These are phyloP conservation scores for Grallaria varia DNA, from an alignment of 2,113 vertebrate genomes.

Conservation along the genomic window DNA sequence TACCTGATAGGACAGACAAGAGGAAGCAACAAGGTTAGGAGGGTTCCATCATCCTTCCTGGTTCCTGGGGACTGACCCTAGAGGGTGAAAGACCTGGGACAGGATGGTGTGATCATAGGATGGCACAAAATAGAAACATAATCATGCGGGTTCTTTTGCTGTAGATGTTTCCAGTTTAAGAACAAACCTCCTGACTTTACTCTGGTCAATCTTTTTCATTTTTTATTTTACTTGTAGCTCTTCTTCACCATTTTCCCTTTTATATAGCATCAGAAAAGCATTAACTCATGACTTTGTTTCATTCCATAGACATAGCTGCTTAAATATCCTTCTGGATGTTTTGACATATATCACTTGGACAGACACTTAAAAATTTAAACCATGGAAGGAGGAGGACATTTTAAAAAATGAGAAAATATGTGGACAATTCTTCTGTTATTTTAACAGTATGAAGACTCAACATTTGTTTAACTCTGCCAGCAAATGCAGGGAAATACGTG, in stretches of 20 bases:
- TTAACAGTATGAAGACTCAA: conserved; percentile 23
- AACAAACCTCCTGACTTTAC: neutral
- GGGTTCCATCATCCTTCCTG: conserved; percentile 11
- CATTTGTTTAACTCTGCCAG: neutral
- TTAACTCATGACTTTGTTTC: conserved; percentile 37
- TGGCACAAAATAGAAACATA: neutral
- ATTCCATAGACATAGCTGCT: conserved; percentile 24
- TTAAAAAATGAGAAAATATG: conserved; percentile 16
- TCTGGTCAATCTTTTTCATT: conserved; percentile 14
- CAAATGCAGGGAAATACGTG: neutral
- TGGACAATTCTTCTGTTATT: conserved; percentile 1
- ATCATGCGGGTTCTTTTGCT: neutral
- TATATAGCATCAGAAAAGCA: conserved; percentile 55
- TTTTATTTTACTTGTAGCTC: neutral
- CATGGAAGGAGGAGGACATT: neutral
- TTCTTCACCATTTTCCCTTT: conserved; percentile 54
- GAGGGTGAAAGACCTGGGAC: neutral
- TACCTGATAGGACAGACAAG: conserved; percentile 14
- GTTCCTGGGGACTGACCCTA: neutral
- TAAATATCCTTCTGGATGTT: conserved; percentile 20
- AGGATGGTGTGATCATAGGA: neutral
- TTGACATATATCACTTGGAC: neutral
- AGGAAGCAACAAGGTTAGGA: neutral
- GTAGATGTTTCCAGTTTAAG: neutral
- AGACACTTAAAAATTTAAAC: conserved; percentile 8